A percentile compares a stretch with the other conserved stretches of the same genome.
phyloP scores from a whole-genome alignment of 2,113 vertebrate genomes.

The Sporophila hypoxantha region DNA sequence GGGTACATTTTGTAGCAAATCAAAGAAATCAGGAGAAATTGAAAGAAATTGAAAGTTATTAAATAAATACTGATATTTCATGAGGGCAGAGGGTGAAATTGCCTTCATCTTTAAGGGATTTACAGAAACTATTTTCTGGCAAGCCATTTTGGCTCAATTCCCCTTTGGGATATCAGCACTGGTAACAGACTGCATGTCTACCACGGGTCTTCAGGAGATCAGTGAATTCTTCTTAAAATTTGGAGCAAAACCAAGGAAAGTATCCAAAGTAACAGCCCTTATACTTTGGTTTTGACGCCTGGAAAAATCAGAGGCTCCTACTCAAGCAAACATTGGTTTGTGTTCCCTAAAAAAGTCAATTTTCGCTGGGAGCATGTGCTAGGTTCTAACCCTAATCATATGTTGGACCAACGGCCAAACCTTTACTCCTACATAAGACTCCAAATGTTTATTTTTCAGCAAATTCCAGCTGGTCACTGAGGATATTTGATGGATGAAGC shows the following conservation, averaged over 20 bases:
- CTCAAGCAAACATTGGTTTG: neutral
- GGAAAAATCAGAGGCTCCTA: neutral
- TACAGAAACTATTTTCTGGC: neutral
- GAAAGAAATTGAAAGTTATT: neutral
- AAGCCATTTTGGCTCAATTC: neutral
- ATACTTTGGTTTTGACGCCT: neutral
- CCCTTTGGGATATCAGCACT: neutral
- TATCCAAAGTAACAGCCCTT: neutral
- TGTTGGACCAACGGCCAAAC: neutral
- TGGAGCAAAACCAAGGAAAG: neutral
- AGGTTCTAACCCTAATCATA: neutral
- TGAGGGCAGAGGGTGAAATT: neutral
- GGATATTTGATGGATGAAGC: neutral
- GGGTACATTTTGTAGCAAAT: neutral
- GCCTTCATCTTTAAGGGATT: neutral
- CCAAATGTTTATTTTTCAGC: neutral
- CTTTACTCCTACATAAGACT: neutral
- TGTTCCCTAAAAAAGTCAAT: neutral
- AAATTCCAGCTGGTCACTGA: neutral
- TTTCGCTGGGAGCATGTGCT: neutral
- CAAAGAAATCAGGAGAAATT: neutral
- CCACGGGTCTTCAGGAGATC: neutral
- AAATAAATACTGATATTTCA: neutral
- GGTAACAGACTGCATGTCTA: neutral
- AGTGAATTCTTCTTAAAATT: neutral